A percentile compares a stretch with the other conserved stretches of the same genome.
These are phyloP conservation scores for Eulemur rubriventer DNA, from an alignment of 2,797 vertebrate genomes.

Conservation along the genomic window DNA sequence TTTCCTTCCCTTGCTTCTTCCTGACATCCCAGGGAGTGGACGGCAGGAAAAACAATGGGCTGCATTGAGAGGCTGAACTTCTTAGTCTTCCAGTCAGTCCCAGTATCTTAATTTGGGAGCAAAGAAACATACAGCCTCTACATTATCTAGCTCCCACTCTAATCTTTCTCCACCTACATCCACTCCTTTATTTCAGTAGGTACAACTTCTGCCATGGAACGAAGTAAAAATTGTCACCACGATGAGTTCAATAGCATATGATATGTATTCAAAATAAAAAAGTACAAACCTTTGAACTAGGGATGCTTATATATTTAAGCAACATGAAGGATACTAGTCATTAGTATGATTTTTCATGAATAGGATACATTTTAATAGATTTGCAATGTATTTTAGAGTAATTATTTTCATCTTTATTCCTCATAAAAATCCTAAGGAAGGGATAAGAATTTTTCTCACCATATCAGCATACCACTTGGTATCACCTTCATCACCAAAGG, in stretches of 20 bases:
- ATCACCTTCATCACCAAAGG: not conserved
- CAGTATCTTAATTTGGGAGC: not conserved
- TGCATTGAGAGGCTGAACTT: not conserved
- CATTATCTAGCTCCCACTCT: not conserved
- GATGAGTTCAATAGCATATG: not conserved
- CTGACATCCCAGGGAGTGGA: not conserved
- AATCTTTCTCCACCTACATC: not conserved
- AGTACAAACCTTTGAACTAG: not conserved
- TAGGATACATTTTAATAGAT: not conserved
- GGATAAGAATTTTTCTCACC: constrained; percentile 5
- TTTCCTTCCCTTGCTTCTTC: not conserved
- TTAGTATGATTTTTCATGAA: not conserved
- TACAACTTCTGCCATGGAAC: not conserved
- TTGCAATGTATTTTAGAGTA: not conserved
- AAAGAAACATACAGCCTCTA: not conserved
- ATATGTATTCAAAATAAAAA: not conserved
- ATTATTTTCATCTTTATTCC: constrained; percentile 44
- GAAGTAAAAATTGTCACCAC: not conserved
- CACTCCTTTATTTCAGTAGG: not conserved
- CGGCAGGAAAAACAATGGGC: not conserved
- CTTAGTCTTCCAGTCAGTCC: not conserved
- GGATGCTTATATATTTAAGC: not conserved
- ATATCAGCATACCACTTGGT: not conserved
- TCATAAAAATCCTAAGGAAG: constrained; percentile 33
- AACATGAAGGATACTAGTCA: not conserved